phyloP scores from a whole-genome alignment of 2,888 invertebrate genomes.

The Cantharis rufa region DNA sequence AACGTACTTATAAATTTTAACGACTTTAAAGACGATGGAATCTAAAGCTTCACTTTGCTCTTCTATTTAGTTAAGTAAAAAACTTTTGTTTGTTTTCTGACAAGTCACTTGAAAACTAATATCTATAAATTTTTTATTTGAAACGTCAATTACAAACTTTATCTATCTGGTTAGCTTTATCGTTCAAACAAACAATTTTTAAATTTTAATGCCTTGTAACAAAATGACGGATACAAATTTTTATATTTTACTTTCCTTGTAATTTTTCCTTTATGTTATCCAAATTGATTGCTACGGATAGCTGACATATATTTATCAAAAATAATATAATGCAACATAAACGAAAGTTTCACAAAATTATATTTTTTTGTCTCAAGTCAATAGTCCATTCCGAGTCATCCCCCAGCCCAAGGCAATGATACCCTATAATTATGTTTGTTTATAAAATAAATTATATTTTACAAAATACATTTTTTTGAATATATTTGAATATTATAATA shows the following conservation, averaged over 20 bases:
- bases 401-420: not conserved
- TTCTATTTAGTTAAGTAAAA: conserved; percentile 6
- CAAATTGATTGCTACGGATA: too few species aligned
- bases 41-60: conserved; percentile 6
- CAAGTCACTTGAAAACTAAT: not conserved
- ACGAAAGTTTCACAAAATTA: too few species aligned
- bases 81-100: not conserved
- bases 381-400: not conserved
- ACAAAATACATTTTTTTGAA: too few species aligned
- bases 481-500: too few species aligned
- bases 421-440: not conserved
- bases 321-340: too few species aligned
- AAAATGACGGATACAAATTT: not conserved
- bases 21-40: conserved; percentile 12
- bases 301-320: too few species aligned
- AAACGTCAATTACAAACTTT: not conserved
- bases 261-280: not conserved
- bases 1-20: conserved; percentile 10
- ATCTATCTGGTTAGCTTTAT: not conserved
- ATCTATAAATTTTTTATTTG: not conserved
- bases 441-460: too few species aligned
- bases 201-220: not conserved
- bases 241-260: not conserved
- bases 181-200: not conserved
- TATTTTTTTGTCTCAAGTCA: not conserved